Percentiles rank a stretch among this genome's conserved stretches.
Evolutionary conservation across 2,888 invertebrate genomes (phyloP).

Genomic region (Lacanobia oleracea): DNA sequence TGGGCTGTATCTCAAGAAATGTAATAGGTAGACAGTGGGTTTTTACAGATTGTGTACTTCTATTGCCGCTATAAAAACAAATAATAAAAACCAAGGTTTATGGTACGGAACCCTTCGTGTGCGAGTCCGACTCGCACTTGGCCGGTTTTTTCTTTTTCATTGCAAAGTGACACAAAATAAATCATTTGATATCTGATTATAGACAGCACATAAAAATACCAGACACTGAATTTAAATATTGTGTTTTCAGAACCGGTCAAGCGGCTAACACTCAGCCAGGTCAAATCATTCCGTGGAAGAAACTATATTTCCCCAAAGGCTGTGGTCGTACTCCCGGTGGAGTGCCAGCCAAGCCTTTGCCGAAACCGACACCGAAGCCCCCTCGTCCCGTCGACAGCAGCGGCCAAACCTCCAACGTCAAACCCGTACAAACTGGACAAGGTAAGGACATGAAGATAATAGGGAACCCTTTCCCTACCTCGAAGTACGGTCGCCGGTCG

Average conservation of each 20-base stretch:
- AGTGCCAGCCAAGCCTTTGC: slow-evolving; percentile 80
- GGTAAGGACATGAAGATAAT: slow-evolving; percentile 21
- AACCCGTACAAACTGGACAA: slow-evolving; percentile 80
- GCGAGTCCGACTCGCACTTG: too few species aligned
- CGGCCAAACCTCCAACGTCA: slow-evolving; percentile 82
- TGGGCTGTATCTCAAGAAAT: too few species aligned
- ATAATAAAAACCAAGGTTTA: too few species aligned
- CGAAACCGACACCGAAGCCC: slow-evolving; percentile 78
- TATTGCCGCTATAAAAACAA: too few species aligned
- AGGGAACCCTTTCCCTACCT: neutral
- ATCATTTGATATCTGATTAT: neutral
- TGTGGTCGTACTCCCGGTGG: slow-evolving; percentile 91
- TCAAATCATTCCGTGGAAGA: slow-evolving; percentile 91
- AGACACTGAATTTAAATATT: slow-evolving; percentile 4
- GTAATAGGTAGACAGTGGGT: too few species aligned
- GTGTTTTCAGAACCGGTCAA: slow-evolving; percentile 70
- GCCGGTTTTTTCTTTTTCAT: slow-evolving; percentile 1
- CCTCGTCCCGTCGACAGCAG: slow-evolving; percentile 79
- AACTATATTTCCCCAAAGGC: slow-evolving; percentile 93
- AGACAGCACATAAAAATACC: too few species aligned
- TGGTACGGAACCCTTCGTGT: too few species aligned
- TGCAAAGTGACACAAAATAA: neutral
- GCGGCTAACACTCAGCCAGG: slow-evolving; percentile 82
- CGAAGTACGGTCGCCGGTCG: neutral
- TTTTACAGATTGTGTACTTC: too few species aligned